Evolutionary conservation across 2,888 invertebrate species (phyloP), one percentile per base, ranked within the genome.

Genomic region (Aphodius sticticus): DNA sequence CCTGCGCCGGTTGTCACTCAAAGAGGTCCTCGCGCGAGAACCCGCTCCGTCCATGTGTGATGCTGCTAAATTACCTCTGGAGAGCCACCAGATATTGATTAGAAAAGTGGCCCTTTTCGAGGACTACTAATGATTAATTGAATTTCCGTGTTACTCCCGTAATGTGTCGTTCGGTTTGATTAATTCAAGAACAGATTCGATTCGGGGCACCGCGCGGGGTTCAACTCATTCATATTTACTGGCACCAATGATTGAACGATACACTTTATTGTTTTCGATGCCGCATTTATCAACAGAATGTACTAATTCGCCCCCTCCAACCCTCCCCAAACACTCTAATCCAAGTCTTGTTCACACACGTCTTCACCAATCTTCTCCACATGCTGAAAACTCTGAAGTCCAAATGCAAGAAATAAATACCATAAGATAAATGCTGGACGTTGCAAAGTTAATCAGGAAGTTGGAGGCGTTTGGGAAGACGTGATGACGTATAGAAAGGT

Each of bases 1-100:
- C 87, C 87, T 87, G 86, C 86, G 85, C 86, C 84, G 85, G 85
- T 87, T 88, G 89, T 89, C 90, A 88, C 86, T 90, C 90, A 89
- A 85, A 85, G 81, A 84, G 84, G 83, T 85, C 84, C 82, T 87
- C 26, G 86, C 85, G 88, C 88, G 87, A 87, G 85, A 86, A 86
- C 81, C 69, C 82, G 83, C 85, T 83, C 85, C 86, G 87, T 85
- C 87, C 87, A 87, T 87, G 87, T 88, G 88, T 87, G 87, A 88
- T 87, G 84, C 86, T 86, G 86, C 85, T 86, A 87, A 88, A 88
- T 87, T 87, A 87, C 86, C 86, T 86, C 85, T 85, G 84, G 86
- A 87, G 86, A 87, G 87, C 86, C 84, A 84, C 85, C 84, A 84
- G 82, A 84, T 87, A 87, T 87, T 87, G 87, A 87, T 88, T 86